Conservation (phyloP, 1,140 invertebrate species). For the Dendroctonus valens region DNA sequence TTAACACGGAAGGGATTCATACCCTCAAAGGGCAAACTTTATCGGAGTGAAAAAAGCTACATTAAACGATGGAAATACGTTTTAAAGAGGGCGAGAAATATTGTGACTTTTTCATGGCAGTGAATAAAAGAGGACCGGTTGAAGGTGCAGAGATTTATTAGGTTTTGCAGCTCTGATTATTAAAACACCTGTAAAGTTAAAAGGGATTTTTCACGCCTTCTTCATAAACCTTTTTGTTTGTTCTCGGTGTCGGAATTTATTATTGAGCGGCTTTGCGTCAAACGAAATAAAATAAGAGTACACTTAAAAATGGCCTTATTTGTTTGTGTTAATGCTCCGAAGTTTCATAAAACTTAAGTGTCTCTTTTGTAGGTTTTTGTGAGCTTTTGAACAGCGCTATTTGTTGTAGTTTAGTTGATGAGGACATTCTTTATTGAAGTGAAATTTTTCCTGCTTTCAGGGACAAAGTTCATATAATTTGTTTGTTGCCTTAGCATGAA, state of each 20-base stretch:
- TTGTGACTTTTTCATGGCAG: conserved; percentile 24
- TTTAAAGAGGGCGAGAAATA: conserved; percentile 20
- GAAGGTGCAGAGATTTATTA: conserved; percentile 21
- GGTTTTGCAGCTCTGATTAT: conserved; percentile 22
- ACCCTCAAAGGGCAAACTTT: conserved; percentile 12
- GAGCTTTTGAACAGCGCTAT: no score
- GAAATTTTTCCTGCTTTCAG: no score
- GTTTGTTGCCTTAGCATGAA: no score
- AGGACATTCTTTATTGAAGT: no score
- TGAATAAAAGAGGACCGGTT: conserved; percentile 19
- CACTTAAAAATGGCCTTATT: no score
- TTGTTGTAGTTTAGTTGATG: no score
- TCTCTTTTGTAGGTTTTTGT: no score
- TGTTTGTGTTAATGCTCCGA: no score
- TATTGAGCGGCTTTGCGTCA: background rate
- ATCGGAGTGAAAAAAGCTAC: conserved; percentile 19
- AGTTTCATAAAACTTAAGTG: no score
- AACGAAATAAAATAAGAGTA: no score
- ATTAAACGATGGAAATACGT: conserved; percentile 16
- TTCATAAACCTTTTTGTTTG: conserved; percentile 4
- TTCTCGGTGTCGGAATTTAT: background rate
- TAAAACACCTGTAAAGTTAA: conserved; percentile 23
- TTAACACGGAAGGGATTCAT: conserved; percentile 1
- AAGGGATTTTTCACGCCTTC: conserved; percentile 19
- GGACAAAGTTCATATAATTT: no score